Evolutionary conservation across 2,888 invertebrate species (phyloP), one percentile per base, ranked within the genome.

Genomic region (Microctonus hyperodae): DNA sequence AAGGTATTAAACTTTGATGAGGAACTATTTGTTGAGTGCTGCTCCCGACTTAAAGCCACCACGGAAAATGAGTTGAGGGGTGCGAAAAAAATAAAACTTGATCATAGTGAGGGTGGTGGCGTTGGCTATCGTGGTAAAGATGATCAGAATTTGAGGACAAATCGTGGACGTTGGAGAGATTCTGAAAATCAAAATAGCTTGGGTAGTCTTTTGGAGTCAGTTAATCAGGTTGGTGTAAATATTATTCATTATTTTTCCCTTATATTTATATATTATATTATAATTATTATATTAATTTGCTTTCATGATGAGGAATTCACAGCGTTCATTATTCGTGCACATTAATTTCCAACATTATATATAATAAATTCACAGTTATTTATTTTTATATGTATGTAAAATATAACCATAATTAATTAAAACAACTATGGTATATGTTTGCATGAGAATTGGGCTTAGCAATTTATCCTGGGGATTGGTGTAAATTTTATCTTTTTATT

Each of bases 181-280:
- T 81, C 79, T 0, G 83, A 83, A 62, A 83, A 81, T 61, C 83
- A 83, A 59, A 83, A 83, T n/a, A 83, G 82, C 50, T 73, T 83
- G 7, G 83, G 83, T 2, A 83, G 82, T 51, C 74, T 83, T 7
- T 68, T 83, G 23, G 83, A 83, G 63, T 83, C 83, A 0, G 83
- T 84, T 1, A 84, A 84, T 73, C 83, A 84, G 79, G 83, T 83
- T 60, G 72, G 76, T 75, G 83, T 83, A 59, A 72, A 76, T 75
- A 67, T 20, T 28, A 4, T 25, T 20, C 58, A 13, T 23, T 40
- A 7, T 13, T n/a, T 16, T 6, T 44, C 6, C 16, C 16, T 16
- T 7, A 16, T 16, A n/a, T 16, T 7, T 44, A 3, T 9, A 44
- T 44, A 5, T 7, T 16, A 5, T 16, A 44, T 44, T 44, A n/a